Evolutionary conservation across 2,113 vertebrate genomes (phyloP).

Genomic region (Hystrix cristata): DNA sequence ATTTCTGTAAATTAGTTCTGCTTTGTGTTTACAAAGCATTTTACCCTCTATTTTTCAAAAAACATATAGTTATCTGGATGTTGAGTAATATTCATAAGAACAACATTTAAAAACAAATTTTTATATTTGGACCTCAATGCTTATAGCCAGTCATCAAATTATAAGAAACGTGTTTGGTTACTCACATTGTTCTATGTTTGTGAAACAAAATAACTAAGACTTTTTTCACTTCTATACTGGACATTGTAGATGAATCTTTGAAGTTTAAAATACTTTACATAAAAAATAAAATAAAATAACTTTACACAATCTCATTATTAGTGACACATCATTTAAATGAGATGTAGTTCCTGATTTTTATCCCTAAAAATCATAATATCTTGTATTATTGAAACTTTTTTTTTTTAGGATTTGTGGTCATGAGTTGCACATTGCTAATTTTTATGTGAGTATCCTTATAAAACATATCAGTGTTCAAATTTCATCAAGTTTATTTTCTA

Average conservation of each 20-base stretch:
- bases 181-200: background rate
- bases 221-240: background rate
- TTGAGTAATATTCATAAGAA: background rate
- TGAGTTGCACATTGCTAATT: background rate
- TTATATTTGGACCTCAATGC: background rate
- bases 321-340: background rate
- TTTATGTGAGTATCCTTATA: background rate
- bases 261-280: background rate
- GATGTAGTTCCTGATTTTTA: background rate
- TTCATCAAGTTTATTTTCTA: background rate
- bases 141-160: background rate
- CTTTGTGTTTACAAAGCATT: background rate
- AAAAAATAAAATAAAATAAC: background rate
- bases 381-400: background rate
- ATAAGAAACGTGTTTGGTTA: background rate
- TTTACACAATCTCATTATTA: background rate
- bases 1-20: background rate
- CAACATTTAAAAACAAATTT: background rate
- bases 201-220: background rate
- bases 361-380: background rate
- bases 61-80: background rate
- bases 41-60: background rate
- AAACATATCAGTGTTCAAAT: background rate
- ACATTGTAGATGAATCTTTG: background rate
- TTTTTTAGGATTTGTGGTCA: background rate